These are phyloP conservation scores for Leiothrix lutea DNA, from an alignment of 2,113 vertebrate genomes.

Conservation along the genomic window DNA sequence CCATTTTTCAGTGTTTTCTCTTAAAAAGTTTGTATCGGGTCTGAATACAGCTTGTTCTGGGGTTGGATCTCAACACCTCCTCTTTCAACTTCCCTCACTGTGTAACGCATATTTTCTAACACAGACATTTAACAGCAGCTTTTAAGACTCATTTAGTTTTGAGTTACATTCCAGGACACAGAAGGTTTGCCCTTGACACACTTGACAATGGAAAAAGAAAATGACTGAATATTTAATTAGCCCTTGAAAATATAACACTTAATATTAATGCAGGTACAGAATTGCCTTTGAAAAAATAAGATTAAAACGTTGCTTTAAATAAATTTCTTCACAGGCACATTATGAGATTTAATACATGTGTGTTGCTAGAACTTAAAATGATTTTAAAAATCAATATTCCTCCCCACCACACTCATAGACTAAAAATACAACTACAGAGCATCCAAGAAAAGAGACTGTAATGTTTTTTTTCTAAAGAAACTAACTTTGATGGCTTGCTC, in stretches of 20 bases:
- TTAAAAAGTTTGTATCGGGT: background rate
- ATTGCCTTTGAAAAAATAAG: slow-evolving; percentile 20
- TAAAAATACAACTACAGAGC: background rate
- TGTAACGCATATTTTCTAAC: background rate
- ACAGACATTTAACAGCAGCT: background rate
- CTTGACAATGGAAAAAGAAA: slow-evolving; percentile 47
- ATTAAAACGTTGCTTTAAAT: background rate
- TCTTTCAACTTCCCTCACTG: background rate
- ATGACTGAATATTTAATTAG: slow-evolving; percentile 72
- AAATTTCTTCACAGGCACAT: background rate
- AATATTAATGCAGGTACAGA: slow-evolving; percentile 41
- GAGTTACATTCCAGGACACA: slow-evolving; percentile 20
- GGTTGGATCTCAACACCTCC: background rate
- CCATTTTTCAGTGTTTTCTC: background rate
- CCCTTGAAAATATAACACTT: slow-evolving; percentile 61
- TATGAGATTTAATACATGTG: background rate
- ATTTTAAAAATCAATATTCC: background rate
- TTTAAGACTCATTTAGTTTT: slow-evolving; percentile 23
- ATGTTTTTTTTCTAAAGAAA: background rate
- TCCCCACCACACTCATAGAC: background rate
- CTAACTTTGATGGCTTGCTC: background rate
- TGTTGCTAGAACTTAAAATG: background rate
- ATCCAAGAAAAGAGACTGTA: background rate
- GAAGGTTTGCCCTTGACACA: slow-evolving; percentile 55
- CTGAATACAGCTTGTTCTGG: background rate